Evolutionary conservation across 2,113 vertebrate genomes (phyloP).

Genomic region (Melanerpes aurifrons): DNA sequence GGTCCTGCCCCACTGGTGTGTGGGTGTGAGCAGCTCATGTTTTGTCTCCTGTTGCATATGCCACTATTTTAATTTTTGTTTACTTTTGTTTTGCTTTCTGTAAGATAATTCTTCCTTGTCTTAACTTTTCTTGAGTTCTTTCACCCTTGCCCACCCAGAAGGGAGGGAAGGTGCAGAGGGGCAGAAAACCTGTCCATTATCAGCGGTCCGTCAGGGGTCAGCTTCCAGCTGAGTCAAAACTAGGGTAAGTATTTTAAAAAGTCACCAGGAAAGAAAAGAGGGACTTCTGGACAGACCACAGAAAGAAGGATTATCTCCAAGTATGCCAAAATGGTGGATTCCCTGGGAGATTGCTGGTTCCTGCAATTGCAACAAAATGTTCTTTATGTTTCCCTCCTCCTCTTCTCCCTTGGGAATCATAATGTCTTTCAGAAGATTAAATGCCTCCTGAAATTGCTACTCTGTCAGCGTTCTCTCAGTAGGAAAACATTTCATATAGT

Average conservation of each 20-base stretch:
- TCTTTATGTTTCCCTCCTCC: background rate
- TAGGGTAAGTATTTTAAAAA: background rate
- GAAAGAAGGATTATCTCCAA: background rate
- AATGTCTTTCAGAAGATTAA: background rate
- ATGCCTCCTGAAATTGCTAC: background rate
- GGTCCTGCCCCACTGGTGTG: no score
- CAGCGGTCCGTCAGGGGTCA: no score
- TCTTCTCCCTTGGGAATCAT: background rate
- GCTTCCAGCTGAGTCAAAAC: no score
- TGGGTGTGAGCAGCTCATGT: no score
- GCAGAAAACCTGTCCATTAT: no score
- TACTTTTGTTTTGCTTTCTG: no score
- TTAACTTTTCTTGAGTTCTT: no score
- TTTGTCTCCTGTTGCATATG: no score
- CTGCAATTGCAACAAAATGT: background rate
- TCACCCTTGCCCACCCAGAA: no score
- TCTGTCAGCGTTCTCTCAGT: background rate
- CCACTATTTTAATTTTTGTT: no score
- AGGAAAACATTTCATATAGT: background rate
- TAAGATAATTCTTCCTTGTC: no score
- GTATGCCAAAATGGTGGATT: background rate
- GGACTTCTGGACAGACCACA: background rate
- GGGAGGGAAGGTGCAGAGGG: no score
- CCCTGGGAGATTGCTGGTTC: background rate
- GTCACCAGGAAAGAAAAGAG: accelerated